Base-by-base conservation (phyloP, 2,888 invertebrate genomes). In the Notodonta dromedarius region DNA sequence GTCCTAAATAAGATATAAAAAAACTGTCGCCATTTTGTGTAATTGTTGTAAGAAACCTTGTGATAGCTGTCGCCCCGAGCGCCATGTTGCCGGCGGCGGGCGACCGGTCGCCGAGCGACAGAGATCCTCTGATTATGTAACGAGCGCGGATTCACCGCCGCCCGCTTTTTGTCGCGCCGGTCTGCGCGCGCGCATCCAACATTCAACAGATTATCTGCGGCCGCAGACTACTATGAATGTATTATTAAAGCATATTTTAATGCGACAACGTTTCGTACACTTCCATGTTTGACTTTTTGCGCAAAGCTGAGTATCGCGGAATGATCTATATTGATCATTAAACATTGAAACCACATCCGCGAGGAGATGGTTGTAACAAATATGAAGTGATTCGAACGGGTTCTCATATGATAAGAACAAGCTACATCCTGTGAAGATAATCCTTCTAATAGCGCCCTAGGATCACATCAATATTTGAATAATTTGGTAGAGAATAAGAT, bases 41-140 rank as follows among this genome's bases (percentile, higher is more conserved):
- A 35, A 6, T 35, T 35, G 5, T 35, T 4, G 4, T 35, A 6
- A 35, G 35, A 5, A 35, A 35, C 7, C 6, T 35, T 35, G 35
- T 35, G 35, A n/a, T 5, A 13, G n/a, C 11, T 5, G 46, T n/a
- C 5, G 4, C 4, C 24, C 24, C 24, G n/a, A 63, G 82, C 78
- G 76, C 8, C 78, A 82, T 65, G 51, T 63, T 82, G 16, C 16
- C 9, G 50, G 54, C 53, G 57, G 58, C 63, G 63, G 11, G 35
- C 52, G 51, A 5, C 52, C 32, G 52, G 12, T 67, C 76, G 57
- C 65, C 63, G 75, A 76, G 65, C 59, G 60, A 72, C 71, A 74
- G 65, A 69, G 80, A 68, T 74, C 74, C 77, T 59, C 79, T 79
- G 85, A 87, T 88, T 87, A 87, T 83, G 86, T 86, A 88, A 87